Evolutionary conservation across 2,888 invertebrate genomes (phyloP).

Genomic region (Drosophila macrospina): DNA sequence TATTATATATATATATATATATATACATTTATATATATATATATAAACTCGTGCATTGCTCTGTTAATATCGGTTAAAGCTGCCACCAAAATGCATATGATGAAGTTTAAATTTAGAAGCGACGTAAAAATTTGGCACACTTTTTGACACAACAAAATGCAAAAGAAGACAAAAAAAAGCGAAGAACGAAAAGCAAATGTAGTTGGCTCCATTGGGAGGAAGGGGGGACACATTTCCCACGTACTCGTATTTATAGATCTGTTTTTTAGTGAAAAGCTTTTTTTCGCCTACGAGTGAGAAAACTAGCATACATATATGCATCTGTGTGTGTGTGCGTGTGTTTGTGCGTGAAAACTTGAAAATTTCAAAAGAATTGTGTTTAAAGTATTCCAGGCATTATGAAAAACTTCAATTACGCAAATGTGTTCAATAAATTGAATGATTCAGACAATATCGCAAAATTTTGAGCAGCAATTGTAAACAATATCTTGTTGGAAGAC

Average conservation of each 20-base stretch:
- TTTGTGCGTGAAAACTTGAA: conserved; percentile 15
- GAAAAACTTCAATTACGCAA: not conserved
- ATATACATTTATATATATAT: conserved; percentile 22
- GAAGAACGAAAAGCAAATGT: conserved; percentile 34
- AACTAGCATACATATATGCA: not conserved
- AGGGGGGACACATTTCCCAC: conserved; percentile 50
- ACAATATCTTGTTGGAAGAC: conserved; percentile 30
- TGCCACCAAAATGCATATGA: conserved; percentile 52
- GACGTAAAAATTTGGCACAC: conserved; percentile 67
- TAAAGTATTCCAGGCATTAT: not conserved
- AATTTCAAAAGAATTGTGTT: not conserved
- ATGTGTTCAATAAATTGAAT: not conserved
- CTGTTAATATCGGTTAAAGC: conserved; percentile 63
- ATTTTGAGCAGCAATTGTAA: conserved; percentile 28
- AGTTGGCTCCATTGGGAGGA: conserved; percentile 63
- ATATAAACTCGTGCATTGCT: conserved; percentile 43
- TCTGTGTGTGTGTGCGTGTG: not conserved
- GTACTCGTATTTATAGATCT: conserved; percentile 67
- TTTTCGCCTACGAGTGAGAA: conserved; percentile 13
- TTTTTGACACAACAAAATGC: conserved; percentile 49
- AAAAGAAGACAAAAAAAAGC: conserved; percentile 1
- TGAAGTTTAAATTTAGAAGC: conserved; percentile 72
- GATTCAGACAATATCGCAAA: too few relatives aligned
- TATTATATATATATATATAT: conserved; percentile 2
- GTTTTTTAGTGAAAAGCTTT: conserved; percentile 53